Evolutionary conservation across 2,113 vertebrate species (phyloP), one percentile per base, ranked within the genome.

Genomic region (Phaetusa simplex): DNA sequence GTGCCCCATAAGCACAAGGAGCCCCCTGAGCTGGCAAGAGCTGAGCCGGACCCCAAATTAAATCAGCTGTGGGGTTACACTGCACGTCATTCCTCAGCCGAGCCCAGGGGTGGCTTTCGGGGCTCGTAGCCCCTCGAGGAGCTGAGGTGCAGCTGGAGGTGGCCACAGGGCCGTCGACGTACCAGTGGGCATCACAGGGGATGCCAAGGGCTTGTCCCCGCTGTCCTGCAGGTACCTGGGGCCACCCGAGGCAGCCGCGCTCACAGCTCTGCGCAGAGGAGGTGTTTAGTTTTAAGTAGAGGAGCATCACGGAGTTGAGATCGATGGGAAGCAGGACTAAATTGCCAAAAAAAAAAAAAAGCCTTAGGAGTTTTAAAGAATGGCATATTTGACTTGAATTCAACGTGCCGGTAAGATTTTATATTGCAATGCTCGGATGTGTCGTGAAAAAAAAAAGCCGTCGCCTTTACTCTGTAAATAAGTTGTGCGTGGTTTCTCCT

Each of bases 181-280:
- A 45, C 32, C 34, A 45, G 18, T 7, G 26, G 11, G n/a, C 29
- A 14, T 78, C 70, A 16, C 38, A 11, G 24, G 22, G 34, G 5
- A 5, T 65, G 21, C 9, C 10, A 12, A 14, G 47, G 10, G 5
- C 4, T 38, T 9, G 3, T 42, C 24, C 40, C 29, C n/a, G 4
- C 32, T 77, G 62, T 36, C 20, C 17, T 36, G 34, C 21, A 14
- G 17, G 29, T 66, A 21, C 5, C 24, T 52, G 19, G 24, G 43
- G 20, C 71, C 29, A 4, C n/a, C 52, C 2, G 0, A 1, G 3
- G 3, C 65, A 40, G 30, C 77, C 34, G 18, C 0, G 0, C 3
- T 58, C 6, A 8, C 36, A 42, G 38, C 11, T 67, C 38, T 52
- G 23, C 21, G 4, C 24, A 21, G 38, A 42, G 55, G 29, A 64